Evolutionary conservation across 2,888 invertebrate genomes (phyloP), one percentile per base, ranked within the genome.

Genomic region (Rhogogaster chlorosoma): DNA sequence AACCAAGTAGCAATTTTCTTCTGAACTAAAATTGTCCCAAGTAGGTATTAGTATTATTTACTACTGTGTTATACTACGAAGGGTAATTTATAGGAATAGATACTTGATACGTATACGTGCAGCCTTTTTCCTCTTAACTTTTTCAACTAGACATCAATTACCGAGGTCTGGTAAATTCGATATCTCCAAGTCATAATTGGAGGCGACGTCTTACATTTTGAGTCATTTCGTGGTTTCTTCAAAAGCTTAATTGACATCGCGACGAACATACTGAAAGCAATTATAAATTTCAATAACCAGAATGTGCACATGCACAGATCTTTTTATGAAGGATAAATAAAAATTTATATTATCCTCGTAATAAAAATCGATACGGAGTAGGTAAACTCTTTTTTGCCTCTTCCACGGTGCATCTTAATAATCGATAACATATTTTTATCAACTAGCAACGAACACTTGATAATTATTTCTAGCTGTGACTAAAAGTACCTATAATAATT

Each of bases 121-220:
- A 5, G n/a, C n/a, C n/a, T 45, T 53, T 77, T 53, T 29, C n/a
- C 26, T 49, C 29, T 42, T 12, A n/a, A 38, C 10, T 73, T 77
- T 53, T 12, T 77, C 53, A 53, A 77, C 77, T 36, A 77, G 77
- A 77, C 77, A 77, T 49, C 77, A 77, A 77, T 77, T 77, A 77
- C 77, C 77, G 77, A 38, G 45, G 45, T 77, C 32, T 77, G 32
- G 77, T 77, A 53, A 77, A 77, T 53, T 53, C 53, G 77, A 49
- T 77, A 77, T 77, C 77, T 53, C 15, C 18, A 53, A 77, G 49
- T 53, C 45, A 53, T 77, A 77, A 77, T 53, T 77, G 29, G 49
- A 26, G 22, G 73, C 22, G 42, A 73, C 10, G 42, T 73, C n/a
- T 15, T 38, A 73, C 38, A 32, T 53, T 38, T n/a, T 53, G 32